Evolutionary conservation across 2,888 invertebrate genomes (phyloP), one percentile per base, ranked within the genome.

Genomic region (Diaprepes abbreviatus): DNA sequence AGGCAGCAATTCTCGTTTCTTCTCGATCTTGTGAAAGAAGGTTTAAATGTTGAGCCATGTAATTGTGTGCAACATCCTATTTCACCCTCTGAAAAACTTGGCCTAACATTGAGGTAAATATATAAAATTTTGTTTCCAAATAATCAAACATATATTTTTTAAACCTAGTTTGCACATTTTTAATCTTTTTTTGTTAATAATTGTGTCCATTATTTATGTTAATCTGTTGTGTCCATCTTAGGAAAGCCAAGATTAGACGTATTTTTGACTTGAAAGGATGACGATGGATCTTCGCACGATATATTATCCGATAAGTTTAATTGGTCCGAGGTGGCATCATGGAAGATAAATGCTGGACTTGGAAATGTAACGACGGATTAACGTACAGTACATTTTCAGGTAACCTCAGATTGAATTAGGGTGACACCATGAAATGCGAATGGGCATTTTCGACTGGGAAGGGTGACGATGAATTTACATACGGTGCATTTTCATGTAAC

Each of bases 31-130:
- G n/a, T n/a, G n/a, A n/a, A n/a, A n/a, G n/a, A n/a, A n/a, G n/a
- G n/a, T n/a, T n/a, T n/a, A n/a, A n/a, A n/a, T n/a, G n/a, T n/a
- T n/a, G n/a, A n/a, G n/a, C n/a, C n/a, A n/a, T n/a, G n/a, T n/a
- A 38, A 38, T 38, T 14, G 36, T 38, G 36, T 38, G 36, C 36
- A 14, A 38, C 36, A 38, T 38, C 36, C 36, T 38, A 38, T 38
- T 38, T 38, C 36, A 6, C 12, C 36, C n/a, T 2, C 33, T 33
- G 33, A 33, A 33, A 33, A 33, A 33, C 33, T 33, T 33, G 33
- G 33, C 36, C 36, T 38, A 38, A 38, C 36, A 12, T 38, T 38
- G 14, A 38, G 36, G 36, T 38, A 38, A 38, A 38, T 38, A 38
- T 12, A 38, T 14, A 10, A 9, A 35, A 38, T 14, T 14, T 38